Evolutionary conservation across 2,797 vertebrate genomes (phyloP).

Genomic region (Glyptemys insculpta): DNA sequence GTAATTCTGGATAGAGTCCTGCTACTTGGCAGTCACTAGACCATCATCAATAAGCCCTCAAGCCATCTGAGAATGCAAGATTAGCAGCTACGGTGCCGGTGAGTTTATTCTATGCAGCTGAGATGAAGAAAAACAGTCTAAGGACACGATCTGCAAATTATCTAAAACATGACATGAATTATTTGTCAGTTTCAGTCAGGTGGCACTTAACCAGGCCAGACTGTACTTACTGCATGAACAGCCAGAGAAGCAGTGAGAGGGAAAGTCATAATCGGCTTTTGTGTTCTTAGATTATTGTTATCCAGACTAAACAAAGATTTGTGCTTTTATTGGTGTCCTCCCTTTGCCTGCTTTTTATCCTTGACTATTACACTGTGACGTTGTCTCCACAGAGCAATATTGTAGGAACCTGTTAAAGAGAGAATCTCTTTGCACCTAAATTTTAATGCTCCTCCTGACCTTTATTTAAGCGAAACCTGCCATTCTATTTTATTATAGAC

Average conservation of each 20-base stretch:
- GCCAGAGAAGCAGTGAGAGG: conserved; percentile 28
- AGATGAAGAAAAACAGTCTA: conserved; percentile 39
- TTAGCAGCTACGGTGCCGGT: neutral
- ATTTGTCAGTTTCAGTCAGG: conserved; percentile 7
- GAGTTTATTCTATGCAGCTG: conserved; percentile 24
- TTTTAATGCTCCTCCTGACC: conserved; percentile 45
- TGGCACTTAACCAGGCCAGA: conserved; percentile 6
- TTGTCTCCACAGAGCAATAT: neutral
- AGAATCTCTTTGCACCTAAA: conserved; percentile 41
- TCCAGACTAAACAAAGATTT: conserved; percentile 60
- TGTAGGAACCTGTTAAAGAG: conserved; percentile 26
- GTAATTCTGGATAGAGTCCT: conserved; percentile 22
- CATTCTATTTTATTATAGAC: conserved; percentile 36
- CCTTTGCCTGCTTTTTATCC: neutral
- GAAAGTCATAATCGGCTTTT: conserved; percentile 55
- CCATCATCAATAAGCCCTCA: conserved; percentile 45
- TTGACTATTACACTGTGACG: conserved; percentile 9
- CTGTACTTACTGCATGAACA: neutral
- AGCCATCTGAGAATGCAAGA: conserved; percentile 24
- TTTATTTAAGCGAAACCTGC: conserved; percentile 42
- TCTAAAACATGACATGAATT: neutral
- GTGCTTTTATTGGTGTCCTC: conserved; percentile 46
- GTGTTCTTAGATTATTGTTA: conserved; percentile 52
- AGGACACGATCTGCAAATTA: neutral
- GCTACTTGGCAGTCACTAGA: conserved; percentile 40